Base-by-base conservation (phyloP, 2,113 vertebrate species). In the Stomatorhinus ivindoensis region DNA sequence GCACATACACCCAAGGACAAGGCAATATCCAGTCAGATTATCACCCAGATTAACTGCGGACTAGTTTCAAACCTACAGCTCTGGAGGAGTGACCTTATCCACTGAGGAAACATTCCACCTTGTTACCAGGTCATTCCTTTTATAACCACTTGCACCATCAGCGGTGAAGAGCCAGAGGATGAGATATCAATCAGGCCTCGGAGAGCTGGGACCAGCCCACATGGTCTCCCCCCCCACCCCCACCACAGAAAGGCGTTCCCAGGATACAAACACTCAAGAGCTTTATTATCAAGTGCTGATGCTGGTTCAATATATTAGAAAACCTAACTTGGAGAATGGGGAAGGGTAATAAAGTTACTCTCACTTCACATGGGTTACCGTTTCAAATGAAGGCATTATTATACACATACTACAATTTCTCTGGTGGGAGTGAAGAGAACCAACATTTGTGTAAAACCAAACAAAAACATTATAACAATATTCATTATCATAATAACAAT, bases 251-350 rank as follows among this genome's bases (percentile, higher is more conserved):
- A 65, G 17, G 87, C 46, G 31, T 24, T 51, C 17, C 51, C 80
- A 50, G 5, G 8, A 89, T 94, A 94, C 90, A 95, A 94, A 95
- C 93, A 93, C 91, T 92, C 92, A 91, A 91, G 91, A 91, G 55
- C 82, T 87, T 93, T 90, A 95, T 94, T 95, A 95, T 95, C 94
- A 95, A 92, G 96, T 96, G 96, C 93, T 93, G 91, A 94, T 94
- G 95, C 93, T 92, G 92, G 93, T 94, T 95, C 94, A 93, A 95
- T 95, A 96, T 96, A 96, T 96, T 95, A 96, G 93, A 95, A 96
- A 95, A 95, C 93, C 92, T 94, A 95, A 94, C 94, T 94, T 95
- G 94, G 92, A 92, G 92, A 91, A 89, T 55, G 51, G 84, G 53
- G 58, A 55, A 50, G 89, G 93, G 93, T 93, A 94, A 90, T 90